Conservation (phyloP, 2,113 vertebrate species). For the Sminthopsis crassicaudata region DNA sequence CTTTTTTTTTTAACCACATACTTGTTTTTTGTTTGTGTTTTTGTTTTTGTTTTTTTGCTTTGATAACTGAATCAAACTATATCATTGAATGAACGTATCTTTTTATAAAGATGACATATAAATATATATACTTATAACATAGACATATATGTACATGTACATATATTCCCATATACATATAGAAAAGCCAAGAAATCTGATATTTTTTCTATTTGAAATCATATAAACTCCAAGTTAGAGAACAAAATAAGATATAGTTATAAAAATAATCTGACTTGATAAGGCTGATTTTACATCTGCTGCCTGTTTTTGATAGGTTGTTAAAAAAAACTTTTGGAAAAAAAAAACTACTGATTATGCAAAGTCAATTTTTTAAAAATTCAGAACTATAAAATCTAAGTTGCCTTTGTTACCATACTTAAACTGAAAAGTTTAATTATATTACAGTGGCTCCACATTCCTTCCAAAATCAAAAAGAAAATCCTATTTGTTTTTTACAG, state of each 20-base stretch:
- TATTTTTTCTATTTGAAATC: neutral
- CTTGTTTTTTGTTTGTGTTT: neutral
- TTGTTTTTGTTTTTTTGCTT: neutral
- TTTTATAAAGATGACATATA: neutral
- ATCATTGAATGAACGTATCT: neutral
- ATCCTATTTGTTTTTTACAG: neutral
- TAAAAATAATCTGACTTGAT: neutral
- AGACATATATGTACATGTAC: neutral
- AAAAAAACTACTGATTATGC: neutral
- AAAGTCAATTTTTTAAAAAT: neutral
- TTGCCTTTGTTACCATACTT: neutral
- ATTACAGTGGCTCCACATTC: neutral
- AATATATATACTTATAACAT: neutral
- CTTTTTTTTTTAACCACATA: conserved; percentile 21
- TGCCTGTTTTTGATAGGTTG: neutral
- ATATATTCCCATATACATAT: neutral
- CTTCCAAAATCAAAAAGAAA: neutral
- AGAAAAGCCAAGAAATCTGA: neutral
- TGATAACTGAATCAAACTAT: neutral
- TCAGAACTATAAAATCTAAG: neutral
- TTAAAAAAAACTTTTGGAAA: neutral
- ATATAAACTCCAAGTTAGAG: neutral
- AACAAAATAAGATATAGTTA: neutral
- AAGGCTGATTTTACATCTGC: neutral
- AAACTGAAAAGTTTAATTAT: neutral